A percentile compares a stretch with the other conserved stretches of the same genome.
Evolutionary conservation across 2,888 invertebrate species (phyloP).

Genomic region (Papilio elwesi): DNA sequence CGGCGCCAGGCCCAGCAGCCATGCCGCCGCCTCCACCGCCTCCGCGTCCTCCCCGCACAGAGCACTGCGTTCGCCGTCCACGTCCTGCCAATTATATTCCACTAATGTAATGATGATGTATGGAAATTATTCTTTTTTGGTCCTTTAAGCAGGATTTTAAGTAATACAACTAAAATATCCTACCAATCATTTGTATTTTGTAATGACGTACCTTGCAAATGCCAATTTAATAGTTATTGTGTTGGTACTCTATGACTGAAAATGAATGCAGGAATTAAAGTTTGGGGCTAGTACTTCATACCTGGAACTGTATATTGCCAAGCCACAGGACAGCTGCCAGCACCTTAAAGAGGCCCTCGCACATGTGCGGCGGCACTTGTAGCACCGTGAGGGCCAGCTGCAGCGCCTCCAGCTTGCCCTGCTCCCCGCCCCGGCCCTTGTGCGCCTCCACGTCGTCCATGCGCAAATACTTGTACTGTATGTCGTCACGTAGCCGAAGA

Average conservation of each 20-base stretch:
- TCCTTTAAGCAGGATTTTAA: not conserved
- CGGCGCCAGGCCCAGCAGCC: conserved; percentile 89
- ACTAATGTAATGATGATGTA: not conserved
- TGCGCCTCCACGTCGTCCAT: conserved; percentile 88
- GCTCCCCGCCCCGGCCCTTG: conserved; percentile 67
- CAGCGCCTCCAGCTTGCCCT: conserved; percentile 90
- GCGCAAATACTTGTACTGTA: conserved; percentile 92
- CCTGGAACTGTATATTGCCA: conserved; percentile 93
- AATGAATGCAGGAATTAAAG: too few relatives aligned
- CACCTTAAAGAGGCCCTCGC: conserved; percentile 94
- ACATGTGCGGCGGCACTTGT: conserved; percentile 93
- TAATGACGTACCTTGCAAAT: too few relatives aligned
- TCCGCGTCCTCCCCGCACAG: conserved; percentile 87
- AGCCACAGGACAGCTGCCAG: conserved; percentile 95
- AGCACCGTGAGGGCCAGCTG: conserved; percentile 94
- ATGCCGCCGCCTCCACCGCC: conserved; percentile 89
- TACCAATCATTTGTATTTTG: too few relatives aligned
- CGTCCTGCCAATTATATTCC: conserved; percentile 81
- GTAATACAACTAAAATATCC: too few relatives aligned
- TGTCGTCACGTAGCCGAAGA: conserved; percentile 89
- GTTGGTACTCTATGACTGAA: too few relatives aligned
- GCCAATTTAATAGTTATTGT: too few relatives aligned
- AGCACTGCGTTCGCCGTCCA: conserved; percentile 93
- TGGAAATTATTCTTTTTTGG: not conserved
- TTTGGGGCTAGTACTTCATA: conserved; percentile 51